Conservation (phyloP, 2,797 vertebrate genomes). For the Thripadectes ignobilis region DNA sequence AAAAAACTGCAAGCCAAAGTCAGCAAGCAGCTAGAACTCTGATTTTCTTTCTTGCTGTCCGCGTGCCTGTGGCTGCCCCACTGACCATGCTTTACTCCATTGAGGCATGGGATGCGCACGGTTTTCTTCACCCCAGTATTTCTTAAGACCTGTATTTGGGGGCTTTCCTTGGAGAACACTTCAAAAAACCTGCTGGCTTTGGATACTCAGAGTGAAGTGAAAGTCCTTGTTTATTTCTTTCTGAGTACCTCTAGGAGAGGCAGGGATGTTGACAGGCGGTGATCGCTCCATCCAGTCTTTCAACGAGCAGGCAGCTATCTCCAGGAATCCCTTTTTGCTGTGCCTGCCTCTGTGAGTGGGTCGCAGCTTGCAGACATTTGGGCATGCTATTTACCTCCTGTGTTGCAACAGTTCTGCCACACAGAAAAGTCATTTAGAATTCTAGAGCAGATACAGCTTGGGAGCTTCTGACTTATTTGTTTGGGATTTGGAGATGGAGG, state of each 20-base stretch:
- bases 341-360: background rate
- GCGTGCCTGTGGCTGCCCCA: background rate
- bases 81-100: background rate
- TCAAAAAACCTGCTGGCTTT: background rate
- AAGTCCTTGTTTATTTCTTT: background rate
- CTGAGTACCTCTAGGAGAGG: background rate
- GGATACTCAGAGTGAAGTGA: background rate
- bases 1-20: background rate
- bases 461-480: background rate
- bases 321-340: background rate
- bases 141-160: rapidly evolving
- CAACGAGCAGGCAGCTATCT: background rate
- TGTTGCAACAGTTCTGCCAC: background rate
- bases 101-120: background rate
- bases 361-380: background rate
- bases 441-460: background rate
- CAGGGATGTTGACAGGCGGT: background rate
- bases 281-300: background rate
- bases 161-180: background rate
- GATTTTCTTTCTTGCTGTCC: background rate
- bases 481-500: background rate
- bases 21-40: background rate
- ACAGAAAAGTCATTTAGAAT: background rate
- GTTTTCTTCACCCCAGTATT: rapidly evolving
- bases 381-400: background rate